Conservation (phyloP, 2,888 invertebrate species). For the Calameuta idolon region DNA sequence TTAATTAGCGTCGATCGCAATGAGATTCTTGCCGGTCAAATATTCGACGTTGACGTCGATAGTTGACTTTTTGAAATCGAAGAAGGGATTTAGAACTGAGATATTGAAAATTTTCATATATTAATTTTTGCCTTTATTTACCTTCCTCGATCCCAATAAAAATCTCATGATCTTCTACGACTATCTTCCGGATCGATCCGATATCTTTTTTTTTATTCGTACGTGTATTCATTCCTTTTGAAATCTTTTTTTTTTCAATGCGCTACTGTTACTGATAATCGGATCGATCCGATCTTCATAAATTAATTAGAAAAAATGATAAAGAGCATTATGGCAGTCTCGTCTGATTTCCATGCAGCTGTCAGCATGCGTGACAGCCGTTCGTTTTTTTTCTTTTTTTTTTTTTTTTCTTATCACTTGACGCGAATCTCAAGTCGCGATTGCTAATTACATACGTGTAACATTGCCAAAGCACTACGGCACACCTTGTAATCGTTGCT, state of each 20-base stretch:
- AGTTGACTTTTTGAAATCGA: background rate
- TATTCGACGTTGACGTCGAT: background rate
- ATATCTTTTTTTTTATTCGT: background rate
- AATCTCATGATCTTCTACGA: background rate
- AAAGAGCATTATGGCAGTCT: background rate
- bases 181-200: background rate
- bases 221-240: conserved; percentile 2
- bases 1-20: background rate
- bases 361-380: conserved; percentile 59
- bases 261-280: background rate
- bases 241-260: background rate
- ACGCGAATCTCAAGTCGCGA: background rate
- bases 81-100: background rate
- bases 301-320: background rate
- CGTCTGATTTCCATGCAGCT: conserved; percentile 61
- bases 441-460: background rate
- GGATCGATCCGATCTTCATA: background rate
- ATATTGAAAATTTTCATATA: background rate
- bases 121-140: background rate
- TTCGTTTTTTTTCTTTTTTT: conserved; percentile 12
- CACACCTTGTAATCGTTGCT: conserved; percentile 10
- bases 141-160: background rate
- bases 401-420: background rate
- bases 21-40: background rate
- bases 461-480: conserved; percentile 12